Evolutionary conservation across 2,888 invertebrate species (phyloP).

Genomic region (Eumacrocentrus americanus): DNA sequence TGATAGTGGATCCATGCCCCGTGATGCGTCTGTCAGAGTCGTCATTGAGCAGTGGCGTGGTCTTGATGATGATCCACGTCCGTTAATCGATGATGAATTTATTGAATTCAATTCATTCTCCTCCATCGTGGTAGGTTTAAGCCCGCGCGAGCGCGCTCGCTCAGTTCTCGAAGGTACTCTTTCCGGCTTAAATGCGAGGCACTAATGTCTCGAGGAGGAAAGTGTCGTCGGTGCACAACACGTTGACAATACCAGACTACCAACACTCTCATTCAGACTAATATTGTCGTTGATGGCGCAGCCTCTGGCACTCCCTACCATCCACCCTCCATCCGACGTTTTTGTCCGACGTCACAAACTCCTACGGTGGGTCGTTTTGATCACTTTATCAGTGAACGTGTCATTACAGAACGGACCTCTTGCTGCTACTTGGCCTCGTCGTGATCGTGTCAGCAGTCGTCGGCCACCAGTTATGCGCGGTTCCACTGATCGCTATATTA

Average conservation of each 20-base stretch:
- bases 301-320: conserved; percentile 12
- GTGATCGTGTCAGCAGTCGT: background rate
- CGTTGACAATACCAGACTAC: background rate
- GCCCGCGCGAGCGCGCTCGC: background rate
- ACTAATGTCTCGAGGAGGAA: background rate
- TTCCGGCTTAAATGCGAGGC: no score
- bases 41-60: conserved; percentile 48
- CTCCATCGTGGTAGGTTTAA: background rate
- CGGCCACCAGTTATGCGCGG: background rate
- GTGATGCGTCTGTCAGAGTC: conserved; percentile 44
- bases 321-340: conserved; percentile 13
- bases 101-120: background rate
- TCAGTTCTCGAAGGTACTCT: background rate
- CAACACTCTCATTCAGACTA: conserved; percentile 3
- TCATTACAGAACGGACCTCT: background rate
- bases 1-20: conserved; percentile 40
- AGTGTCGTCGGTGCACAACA: background rate
- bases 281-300: conserved; percentile 3
- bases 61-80: background rate
- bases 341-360: conserved; percentile 9
- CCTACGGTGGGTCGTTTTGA: conserved; percentile 1
- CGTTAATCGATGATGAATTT: background rate
- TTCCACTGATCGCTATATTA: background rate
- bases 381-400: background rate
- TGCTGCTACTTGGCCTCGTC: background rate